Evolutionary conservation across 2,113 vertebrate genomes (phyloP).

Genomic region (Nycticebus coucang): DNA sequence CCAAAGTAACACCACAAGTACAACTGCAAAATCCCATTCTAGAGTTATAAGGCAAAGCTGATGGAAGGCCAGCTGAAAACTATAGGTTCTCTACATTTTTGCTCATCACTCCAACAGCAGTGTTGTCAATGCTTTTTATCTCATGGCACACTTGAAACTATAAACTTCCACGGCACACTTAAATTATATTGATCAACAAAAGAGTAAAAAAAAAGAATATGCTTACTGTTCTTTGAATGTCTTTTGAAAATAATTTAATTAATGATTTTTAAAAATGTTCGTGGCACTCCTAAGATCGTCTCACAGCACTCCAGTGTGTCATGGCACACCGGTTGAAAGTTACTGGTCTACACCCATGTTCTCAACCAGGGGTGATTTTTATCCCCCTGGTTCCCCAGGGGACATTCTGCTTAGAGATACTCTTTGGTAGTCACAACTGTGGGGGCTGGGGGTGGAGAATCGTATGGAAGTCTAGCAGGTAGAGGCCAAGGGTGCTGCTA

Average conservation of each 20-base stretch:
- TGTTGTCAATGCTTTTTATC: too few relatives aligned
- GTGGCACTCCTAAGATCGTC: too few relatives aligned
- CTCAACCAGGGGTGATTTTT: not conserved
- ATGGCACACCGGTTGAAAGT: too few relatives aligned
- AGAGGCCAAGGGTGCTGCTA: not conserved
- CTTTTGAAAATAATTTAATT: too few relatives aligned
- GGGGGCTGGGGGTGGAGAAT: fast-evolving
- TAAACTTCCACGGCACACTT: too few relatives aligned
- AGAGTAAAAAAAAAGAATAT: too few relatives aligned
- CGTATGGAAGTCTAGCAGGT: not conserved
- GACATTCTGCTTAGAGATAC: not conserved
- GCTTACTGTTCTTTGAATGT: too few relatives aligned
- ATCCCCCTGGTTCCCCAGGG: not conserved
- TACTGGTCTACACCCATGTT: not conserved
- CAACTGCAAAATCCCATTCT: not conserved
- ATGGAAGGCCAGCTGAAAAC: not conserved
- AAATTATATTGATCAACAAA: too few relatives aligned
- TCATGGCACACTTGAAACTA: too few relatives aligned
- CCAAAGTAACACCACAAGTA: not conserved
- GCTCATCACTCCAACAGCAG: not conserved
- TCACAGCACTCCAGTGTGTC: too few relatives aligned
- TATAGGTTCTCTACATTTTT: not conserved
- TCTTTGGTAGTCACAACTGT: not conserved
- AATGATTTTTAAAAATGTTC: too few relatives aligned
- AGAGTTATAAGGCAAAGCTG: not conserved